A percentile compares a stretch with the other conserved stretches of the same genome.
Evolutionary conservation across 2,113 vertebrate genomes (phyloP).

Genomic region (Bufo gargarizans): DNA sequence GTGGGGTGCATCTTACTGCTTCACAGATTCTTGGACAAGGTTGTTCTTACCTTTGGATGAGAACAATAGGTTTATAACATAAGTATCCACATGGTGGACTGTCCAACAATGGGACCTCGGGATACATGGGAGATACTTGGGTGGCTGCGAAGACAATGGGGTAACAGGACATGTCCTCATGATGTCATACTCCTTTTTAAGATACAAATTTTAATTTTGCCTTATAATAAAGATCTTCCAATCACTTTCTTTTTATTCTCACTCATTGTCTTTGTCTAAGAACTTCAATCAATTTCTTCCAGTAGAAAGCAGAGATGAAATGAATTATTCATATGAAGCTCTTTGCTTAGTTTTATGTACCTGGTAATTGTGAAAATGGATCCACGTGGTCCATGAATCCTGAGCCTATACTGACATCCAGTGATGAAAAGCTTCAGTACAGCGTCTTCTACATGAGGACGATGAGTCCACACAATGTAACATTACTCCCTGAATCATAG

Average conservation of each 20-base stretch:
- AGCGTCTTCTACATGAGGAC: not conserved
- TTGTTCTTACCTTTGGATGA: too few species aligned
- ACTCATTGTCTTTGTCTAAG: not conserved
- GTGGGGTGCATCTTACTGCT: too few species aligned
- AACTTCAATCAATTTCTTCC: not conserved
- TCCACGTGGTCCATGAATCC: not conserved
- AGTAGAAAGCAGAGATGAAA: not conserved
- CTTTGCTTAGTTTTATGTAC: not conserved
- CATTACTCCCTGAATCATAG: not conserved
- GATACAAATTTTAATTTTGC: not conserved
- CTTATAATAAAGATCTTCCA: not conserved
- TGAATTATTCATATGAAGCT: conserved; percentile 8
- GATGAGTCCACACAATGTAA: not conserved
- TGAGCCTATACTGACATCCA: conserved; percentile 28
- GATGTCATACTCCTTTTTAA: not conserved
- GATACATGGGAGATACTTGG: not conserved
- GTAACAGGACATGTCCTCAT: not conserved
- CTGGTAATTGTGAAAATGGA: conserved; percentile 15
- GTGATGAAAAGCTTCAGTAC: not conserved
- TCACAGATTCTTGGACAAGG: too few species aligned
- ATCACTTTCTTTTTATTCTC: not conserved
- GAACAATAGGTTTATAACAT: not conserved
- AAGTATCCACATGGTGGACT: not conserved
- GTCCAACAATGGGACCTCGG: not conserved
- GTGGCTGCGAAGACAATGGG: not conserved